phyloP scores from a whole-genome alignment of 2,888 invertebrate genomes.

The Scrobipalpa costella region DNA sequence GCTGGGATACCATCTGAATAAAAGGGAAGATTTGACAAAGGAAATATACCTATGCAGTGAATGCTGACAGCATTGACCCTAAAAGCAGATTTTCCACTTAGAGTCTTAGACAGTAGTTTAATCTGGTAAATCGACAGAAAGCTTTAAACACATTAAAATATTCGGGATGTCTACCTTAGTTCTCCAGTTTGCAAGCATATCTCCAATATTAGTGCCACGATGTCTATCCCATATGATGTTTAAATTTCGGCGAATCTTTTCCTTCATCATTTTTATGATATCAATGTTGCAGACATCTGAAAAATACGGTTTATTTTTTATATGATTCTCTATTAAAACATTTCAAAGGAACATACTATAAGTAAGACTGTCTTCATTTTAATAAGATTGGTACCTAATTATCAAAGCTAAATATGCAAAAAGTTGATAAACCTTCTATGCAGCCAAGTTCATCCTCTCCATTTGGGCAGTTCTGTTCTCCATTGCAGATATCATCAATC shows the following conservation, averaged over 20 bases:
- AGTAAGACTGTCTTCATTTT: too few species aligned
- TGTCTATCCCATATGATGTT: background rate
- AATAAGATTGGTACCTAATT: too few species aligned
- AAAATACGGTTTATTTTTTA: background rate
- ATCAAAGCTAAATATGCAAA: too few species aligned
- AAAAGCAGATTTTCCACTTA: too few species aligned
- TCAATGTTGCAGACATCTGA: constrained; percentile 15
- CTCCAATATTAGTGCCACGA: background rate
- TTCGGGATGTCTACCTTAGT: background rate
- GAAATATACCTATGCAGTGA: background rate
- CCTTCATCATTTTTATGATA: background rate
- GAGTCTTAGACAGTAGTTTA: too few species aligned
- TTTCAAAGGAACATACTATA: too few species aligned
- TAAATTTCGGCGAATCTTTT: background rate
- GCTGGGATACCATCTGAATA: background rate
- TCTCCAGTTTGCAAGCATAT: background rate
- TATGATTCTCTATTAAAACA: too few species aligned
- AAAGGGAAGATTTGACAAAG: background rate
- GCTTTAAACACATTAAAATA: too few species aligned
- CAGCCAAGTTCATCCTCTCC: constrained; percentile 63
- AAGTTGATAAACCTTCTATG: constrained; percentile 54
- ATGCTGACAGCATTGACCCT: too few species aligned
- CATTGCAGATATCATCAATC: constrained; percentile 56
- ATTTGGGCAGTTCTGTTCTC: constrained; percentile 53
- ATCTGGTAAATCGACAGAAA: too few species aligned